Evolutionary conservation across 2,113 vertebrate species (phyloP), one percentile per base, ranked within the genome.

Genomic region (Capricornis sumatraensis): DNA sequence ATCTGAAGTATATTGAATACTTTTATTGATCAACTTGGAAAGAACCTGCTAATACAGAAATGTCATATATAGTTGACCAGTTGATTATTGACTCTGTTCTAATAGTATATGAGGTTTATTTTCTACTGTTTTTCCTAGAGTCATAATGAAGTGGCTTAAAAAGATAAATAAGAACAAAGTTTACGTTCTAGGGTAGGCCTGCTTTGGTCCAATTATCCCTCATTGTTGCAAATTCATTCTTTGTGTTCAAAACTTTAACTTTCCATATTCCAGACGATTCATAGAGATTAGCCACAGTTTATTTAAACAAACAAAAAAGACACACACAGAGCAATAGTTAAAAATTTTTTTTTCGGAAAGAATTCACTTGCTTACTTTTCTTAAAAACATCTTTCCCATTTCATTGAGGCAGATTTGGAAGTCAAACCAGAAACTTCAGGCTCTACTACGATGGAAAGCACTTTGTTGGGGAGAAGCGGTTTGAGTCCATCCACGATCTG

Each of bases 361-460:
- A 97, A 95, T 98, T 98, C 96, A 98, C 91, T 97, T 98, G 89
- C 95, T 98, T 98, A 97, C 91, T 98, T 98, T 98, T 98, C 98
- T 98, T 97, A 98, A 98, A 98, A 98, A 98, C 97, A 71, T 97
- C 98, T 99, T 98, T 99, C 98, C 98, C 98, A 76, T 98, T 99
- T 98, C 98, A 97, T 98, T 98, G 98, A 99, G 98, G 98, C 99
- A 99, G 99, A 99, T 99, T 99, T 99, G 99, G 99, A 99, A 99
- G 98, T 99, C 99, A 99, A 97, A 99, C 99, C 98, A 99, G 99
- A 99, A 99, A 99, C 98, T 99, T 99, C 98, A 99, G 99, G 98
- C 99, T 99, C 96, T 99, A 99, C 99, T 99, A 99, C 98, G 99
- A 99, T 99, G 99, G 99, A 97, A 99, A 99, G 97, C 99, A 99